Conservation (phyloP, 2,888 invertebrate genomes). For the Drosophila fungiperda region DNA sequence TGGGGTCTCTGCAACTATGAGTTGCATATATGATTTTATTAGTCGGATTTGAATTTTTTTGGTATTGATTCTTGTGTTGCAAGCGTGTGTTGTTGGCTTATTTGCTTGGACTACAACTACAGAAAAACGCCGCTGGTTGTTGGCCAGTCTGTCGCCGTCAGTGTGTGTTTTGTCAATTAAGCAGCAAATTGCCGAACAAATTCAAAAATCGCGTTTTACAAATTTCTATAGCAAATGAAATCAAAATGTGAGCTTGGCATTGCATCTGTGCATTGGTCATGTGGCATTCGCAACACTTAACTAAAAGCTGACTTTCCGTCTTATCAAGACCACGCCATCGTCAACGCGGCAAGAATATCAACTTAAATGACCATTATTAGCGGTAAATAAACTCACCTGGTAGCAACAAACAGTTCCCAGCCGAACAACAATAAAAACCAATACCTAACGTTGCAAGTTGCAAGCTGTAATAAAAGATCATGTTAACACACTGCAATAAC, state of each 20-base stretch:
- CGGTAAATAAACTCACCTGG: constrained; percentile 76
- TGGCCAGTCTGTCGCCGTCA: constrained; percentile 60
- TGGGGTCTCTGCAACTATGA: constrained; percentile 63
- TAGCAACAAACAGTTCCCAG: constrained; percentile 32
- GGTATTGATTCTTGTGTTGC: constrained; percentile 29
- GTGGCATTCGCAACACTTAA: constrained; percentile 26
- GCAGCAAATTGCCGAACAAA: constrained; percentile 84
- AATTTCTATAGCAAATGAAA: constrained; percentile 70
- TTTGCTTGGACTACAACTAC: constrained; percentile 50
- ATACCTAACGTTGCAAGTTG: constrained; percentile 41
- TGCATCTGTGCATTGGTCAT: constrained; percentile 27
- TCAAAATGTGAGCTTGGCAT: constrained; percentile 37
- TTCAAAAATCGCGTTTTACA: constrained; percentile 82
- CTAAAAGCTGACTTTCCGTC: constrained; percentile 30
- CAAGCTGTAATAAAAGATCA: constrained; percentile 80
- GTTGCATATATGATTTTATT: constrained; percentile 82
- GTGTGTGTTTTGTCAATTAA: constrained; percentile 83
- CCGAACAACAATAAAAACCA: constrained; percentile 17
- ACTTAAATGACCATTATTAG: constrained; percentile 83
- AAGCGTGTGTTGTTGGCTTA: constrained; percentile 30
- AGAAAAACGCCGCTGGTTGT: constrained; percentile 75
- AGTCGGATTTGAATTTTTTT: constrained; percentile 53
- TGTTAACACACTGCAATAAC: constrained; percentile 75
- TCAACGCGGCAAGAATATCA: constrained; percentile 64
- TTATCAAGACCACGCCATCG: constrained; percentile 78